Evolutionary conservation across 92 coral and sea anemone genomes (phyloP), one percentile per base, ranked within the genome.

Genomic region (Bergia puertoricense): DNA sequence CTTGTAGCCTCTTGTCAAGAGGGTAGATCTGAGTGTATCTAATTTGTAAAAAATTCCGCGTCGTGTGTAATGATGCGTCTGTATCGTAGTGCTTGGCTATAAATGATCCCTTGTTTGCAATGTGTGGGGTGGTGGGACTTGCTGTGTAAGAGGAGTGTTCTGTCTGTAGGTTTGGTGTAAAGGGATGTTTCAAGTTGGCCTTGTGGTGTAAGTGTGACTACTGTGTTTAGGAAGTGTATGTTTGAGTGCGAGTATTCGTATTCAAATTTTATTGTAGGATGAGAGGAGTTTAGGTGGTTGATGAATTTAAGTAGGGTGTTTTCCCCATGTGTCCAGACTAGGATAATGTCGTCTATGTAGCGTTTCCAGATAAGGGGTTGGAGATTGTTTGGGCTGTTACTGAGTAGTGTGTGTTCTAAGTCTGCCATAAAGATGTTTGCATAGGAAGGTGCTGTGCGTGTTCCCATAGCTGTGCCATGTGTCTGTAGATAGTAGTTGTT

Each of bases 381-480:
- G 30, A 30, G 30, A 30, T 30, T 30, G 30, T 30, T 30, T 37
- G 81, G 90, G 39, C 30, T 2, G 15, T 46, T 39, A 6, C 11
- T 20, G 18, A 80, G 30, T 30, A 30, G 30, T 30, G 30, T 30
- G 30, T 30, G 30, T 30, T 30, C 30, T 30, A 30, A 30, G 30
- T 30, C 30, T 0, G 78, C 43, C 48, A 81, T 8, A 44, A 73
- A 88, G 2, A 86, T 66, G 76, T 91, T 91, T 39, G 91, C 91
- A 67, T 81, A 84, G 23, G 91, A 82, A 1, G 93, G 91, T 11
- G 93, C 89, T 89, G 74, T 84, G 16, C 79, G 76, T 79, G 93
- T 91, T 23, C 93, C 91, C 86, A 91, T n/a, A 5, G 40, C 40
- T 67, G 86, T 88, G 51, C 90, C 90, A 13, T 75, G 85, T 39